phyloP scores from a whole-genome alignment of 2,888 invertebrate genomes.

The Alloscopus bannaensis region DNA sequence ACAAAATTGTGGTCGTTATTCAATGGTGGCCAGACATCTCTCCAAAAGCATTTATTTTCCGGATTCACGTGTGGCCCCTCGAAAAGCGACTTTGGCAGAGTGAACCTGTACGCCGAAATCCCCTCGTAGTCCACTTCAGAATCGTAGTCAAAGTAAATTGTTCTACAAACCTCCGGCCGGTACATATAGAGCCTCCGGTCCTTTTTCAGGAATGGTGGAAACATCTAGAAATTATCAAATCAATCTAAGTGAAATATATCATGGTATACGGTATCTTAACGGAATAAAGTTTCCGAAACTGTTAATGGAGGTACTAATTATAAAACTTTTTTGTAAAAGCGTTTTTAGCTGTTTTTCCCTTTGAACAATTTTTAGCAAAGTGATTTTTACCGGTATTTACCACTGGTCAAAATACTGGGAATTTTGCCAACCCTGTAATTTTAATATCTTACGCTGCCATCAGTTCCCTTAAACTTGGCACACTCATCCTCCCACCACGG shows the following conservation, averaged over 20 bases:
- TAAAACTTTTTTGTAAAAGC: too few species aligned
- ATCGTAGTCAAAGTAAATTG: constrained; percentile 67
- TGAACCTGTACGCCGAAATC: constrained; percentile 69
- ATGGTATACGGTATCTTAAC: too few species aligned
- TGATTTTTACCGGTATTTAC: neutral
- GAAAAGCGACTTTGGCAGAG: constrained; percentile 53
- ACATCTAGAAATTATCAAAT: constrained; percentile 31
- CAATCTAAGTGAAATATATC: too few species aligned
- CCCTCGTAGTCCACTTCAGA: constrained; percentile 66
- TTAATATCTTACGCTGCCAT: constrained; percentile 36
- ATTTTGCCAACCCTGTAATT: neutral
- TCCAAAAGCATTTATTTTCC: constrained; percentile 66
- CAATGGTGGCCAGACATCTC: constrained; percentile 16
- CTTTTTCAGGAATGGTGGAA: constrained; percentile 68
- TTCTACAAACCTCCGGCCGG: constrained; percentile 66
- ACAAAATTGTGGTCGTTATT: constrained; percentile 41
- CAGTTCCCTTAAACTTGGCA: constrained; percentile 41
- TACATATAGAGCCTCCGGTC: constrained; percentile 53
- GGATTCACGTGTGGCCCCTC: constrained; percentile 37
- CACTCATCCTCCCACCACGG: constrained; percentile 63
- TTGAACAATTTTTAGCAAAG: neutral
- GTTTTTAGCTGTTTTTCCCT: too few species aligned
- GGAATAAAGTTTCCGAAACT: too few species aligned
- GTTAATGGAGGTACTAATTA: too few species aligned
- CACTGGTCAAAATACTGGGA: neutral